phyloP scores from a whole-genome alignment of 2,797 vertebrate genomes.

The Erpetoichthys calabaricus region DNA sequence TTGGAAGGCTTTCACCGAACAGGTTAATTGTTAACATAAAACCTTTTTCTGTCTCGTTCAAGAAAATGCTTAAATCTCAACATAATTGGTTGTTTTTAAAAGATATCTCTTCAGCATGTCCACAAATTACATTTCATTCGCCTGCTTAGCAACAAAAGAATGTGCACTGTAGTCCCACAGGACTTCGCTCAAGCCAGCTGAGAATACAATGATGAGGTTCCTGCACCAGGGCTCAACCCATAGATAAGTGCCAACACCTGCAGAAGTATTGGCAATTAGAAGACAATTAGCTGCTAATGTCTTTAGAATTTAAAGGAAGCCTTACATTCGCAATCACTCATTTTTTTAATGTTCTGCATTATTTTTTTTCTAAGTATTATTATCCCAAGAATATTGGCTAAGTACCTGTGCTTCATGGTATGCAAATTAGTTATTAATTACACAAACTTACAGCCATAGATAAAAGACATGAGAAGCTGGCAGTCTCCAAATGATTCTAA shows the following conservation, averaged over 20 bases:
- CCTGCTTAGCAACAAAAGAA: conserved; percentile 16
- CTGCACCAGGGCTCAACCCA: conserved; percentile 81
- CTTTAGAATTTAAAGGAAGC: conserved; percentile 94
- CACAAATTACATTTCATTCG: conserved; percentile 1
- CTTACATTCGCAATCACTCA: conserved; percentile 97
- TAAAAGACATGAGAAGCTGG: conserved; percentile 68
- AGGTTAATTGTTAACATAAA: no score
- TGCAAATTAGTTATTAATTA: conserved; percentile 99
- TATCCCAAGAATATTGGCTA: conserved; percentile 95
- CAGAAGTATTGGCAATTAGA: conserved; percentile 98
- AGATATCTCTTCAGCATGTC: background rate
- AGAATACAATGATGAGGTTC: conserved; percentile 71
- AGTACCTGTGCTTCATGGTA: conserved; percentile 88
- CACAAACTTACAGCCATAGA: conserved; percentile 83
- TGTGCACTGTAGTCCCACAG: conserved; percentile 30
- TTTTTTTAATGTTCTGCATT: conserved; percentile 79
- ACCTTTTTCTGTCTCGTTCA: no score
- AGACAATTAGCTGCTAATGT: conserved; percentile 98
- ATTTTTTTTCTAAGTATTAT: conserved; percentile 85
- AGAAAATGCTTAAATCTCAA: no score
- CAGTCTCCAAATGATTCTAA: conserved; percentile 55
- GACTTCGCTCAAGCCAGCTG: conserved; percentile 60
- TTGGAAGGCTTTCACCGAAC: no score
- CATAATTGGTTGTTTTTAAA: no score
- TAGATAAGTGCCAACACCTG: conserved; percentile 97